phyloP scores from a whole-genome alignment of 2,888 invertebrate species.

The Ernsta delagoae region DNA sequence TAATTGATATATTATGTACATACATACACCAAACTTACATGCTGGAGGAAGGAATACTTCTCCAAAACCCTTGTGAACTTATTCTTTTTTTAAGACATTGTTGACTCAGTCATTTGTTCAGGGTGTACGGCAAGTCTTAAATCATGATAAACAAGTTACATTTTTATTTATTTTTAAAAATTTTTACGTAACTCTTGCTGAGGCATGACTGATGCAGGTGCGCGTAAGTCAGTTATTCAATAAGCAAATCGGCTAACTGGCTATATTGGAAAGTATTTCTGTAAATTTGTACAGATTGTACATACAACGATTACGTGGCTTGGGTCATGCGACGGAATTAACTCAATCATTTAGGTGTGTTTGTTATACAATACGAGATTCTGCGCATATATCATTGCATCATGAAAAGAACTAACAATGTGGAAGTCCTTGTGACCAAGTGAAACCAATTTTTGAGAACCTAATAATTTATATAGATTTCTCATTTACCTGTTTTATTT shows the following conservation, averaged over 20 bases:
- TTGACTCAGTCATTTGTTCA: no score
- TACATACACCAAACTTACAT: no score
- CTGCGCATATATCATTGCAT: slow-evolving; percentile 25
- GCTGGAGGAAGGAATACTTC: no score
- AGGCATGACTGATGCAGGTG: neutral
- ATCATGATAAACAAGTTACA: neutral
- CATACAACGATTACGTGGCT: slow-evolving; percentile 62
- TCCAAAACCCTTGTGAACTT: no score
- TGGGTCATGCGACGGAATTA: slow-evolving; percentile 50
- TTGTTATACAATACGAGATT: slow-evolving; percentile 28
- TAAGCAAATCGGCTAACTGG: slow-evolving; percentile 14
- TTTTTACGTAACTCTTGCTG: neutral
- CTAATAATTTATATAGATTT: no score
- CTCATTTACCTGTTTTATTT: no score
- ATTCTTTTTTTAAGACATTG: no score
- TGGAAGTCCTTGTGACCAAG: no score
- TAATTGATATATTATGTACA: no score
- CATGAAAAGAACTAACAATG: slow-evolving; percentile 4
- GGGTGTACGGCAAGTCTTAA: neutral
- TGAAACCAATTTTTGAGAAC: no score
- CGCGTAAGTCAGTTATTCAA: slow-evolving; percentile 5
- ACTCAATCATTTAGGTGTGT: slow-evolving; percentile 43
- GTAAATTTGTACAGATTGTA: neutral
- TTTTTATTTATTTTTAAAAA: no score
- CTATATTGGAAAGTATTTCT: slow-evolving; percentile 16